Conservation (phyloP, 1,140 invertebrate genomes). For the Diachasmimorpha longicaudata region DNA sequence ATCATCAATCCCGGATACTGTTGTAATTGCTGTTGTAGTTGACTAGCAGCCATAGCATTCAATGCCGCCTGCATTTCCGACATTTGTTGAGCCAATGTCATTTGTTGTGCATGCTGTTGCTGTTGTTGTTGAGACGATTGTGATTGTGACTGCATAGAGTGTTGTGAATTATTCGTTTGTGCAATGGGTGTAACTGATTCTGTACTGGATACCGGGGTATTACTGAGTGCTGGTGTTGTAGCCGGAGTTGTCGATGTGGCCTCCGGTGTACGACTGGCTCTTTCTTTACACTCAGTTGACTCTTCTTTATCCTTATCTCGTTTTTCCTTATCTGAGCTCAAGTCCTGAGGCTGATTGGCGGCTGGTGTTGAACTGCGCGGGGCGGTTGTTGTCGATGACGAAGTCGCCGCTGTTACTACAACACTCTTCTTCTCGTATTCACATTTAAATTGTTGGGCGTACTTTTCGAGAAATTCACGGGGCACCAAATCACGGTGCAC, state of each 20-base stretch:
- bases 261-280: constrained; percentile 61
- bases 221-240: constrained; percentile 70
- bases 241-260: constrained; percentile 68
- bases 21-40: constrained; percentile 83
- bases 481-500: constrained; percentile 91
- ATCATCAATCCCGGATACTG: constrained; percentile 64
- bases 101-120: constrained; percentile 45
- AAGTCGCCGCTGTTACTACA: constrained; percentile 70
- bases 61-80: constrained; percentile 85
- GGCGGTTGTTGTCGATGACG: constrained; percentile 65
- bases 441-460: constrained; percentile 87
- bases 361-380: constrained; percentile 67
- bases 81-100: constrained; percentile 78
- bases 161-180: constrained; percentile 58
- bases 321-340: constrained; percentile 53
- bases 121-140: background rate
- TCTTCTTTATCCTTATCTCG: constrained; percentile 67
- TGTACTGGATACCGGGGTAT: constrained; percentile 65
- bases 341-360: constrained; percentile 48
- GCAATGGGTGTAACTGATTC: constrained; percentile 65
- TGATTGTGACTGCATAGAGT: constrained; percentile 41
- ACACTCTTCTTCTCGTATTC: constrained; percentile 84
- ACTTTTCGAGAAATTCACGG: constrained; percentile 86
- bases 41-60: constrained; percentile 80
- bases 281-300: constrained; percentile 56